Base-by-base conservation (phyloP, 2,113 vertebrate species). In the Prietella phreatophila region DNA sequence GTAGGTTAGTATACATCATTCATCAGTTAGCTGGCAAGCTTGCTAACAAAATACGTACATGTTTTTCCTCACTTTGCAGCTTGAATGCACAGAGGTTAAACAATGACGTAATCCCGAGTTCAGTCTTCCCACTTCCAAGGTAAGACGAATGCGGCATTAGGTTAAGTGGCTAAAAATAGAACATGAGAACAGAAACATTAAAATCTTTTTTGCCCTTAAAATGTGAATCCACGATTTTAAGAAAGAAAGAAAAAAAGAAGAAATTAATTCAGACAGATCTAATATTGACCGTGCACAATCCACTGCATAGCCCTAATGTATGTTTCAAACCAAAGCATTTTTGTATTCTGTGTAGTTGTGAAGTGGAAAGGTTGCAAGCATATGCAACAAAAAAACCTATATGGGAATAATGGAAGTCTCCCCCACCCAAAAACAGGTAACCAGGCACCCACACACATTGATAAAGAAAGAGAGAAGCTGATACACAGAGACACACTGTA, bases 401-500 rank as follows among this genome's bases (percentile, higher is more conserved):
- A 55, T 55, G 47, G 76, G 58, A 79, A 50, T 2, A 69, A n/a
- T 81, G 39, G 76, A 42, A 65, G 25, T 56, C 36, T 73, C 56
- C 47, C 25, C 14, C 19, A 63, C 50, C 30, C 15, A 63, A 36
- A 9, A 63, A 55, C 67, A 50, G 19, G 20, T 78, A 30, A 0
- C 55, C 76, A 87, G 56, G 61, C 19, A 76, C 39, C 2, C 71
- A 83, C 60, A 39, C 36, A 78, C 84, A 87, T 88, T 8, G 65
- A 85, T 56, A 82, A 55, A 80, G 39, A 42, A 82, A 71, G 79
- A 36, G 85, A 67, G 25, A 85, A 42, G 69, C 36, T 80, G 81
- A 81, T 67, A 82, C 22, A 86, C 30, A 58, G 55, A 83, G 65
- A 75, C 36, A 82, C 84, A 87, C 92, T 10, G 22, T 88, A 71